phyloP scores from a whole-genome alignment of 2,888 invertebrate genomes.

The Tromatobia lineatoria region DNA sequence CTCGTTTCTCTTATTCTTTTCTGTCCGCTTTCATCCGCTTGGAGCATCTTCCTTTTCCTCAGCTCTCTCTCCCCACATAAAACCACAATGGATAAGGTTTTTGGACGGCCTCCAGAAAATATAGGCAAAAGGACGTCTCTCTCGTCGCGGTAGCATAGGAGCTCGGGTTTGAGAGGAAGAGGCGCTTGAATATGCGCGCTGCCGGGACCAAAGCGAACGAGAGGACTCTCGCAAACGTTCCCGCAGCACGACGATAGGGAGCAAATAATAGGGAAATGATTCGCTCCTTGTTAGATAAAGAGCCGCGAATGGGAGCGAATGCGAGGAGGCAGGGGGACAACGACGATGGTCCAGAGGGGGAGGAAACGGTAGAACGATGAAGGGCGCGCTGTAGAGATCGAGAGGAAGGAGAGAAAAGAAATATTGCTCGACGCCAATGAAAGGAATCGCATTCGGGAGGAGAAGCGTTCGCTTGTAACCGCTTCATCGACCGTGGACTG shows the following conservation, averaged over 20 bases:
- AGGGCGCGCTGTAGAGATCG: slow-evolving; percentile 41
- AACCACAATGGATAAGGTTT: slow-evolving; percentile 83
- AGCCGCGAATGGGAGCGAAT: slow-evolving; percentile 80
- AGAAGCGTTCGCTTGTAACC: slow-evolving; percentile 81
- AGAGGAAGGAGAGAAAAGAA: slow-evolving; percentile 80
- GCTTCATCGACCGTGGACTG: slow-evolving; percentile 77
- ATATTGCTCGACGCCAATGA: slow-evolving; percentile 83
- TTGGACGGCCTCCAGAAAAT: slow-evolving; percentile 84
- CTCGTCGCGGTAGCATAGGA: slow-evolving; percentile 36
- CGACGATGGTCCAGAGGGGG: slow-evolving; percentile 49
- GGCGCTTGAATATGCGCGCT: slow-evolving; percentile 78
- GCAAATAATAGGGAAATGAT: slow-evolving; percentile 86
- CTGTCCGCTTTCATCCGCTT: slow-evolving; percentile 46
- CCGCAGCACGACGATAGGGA: slow-evolving; percentile 80
- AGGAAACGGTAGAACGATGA: slow-evolving; percentile 54
- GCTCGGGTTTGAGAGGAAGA: slow-evolving; percentile 53
- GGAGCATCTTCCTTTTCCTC: slow-evolving; percentile 34
- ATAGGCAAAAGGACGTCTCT: slow-evolving; percentile 73
- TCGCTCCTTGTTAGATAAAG: slow-evolving; percentile 86
- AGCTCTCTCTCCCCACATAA: slow-evolving; percentile 58
- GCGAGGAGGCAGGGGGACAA: slow-evolving; percentile 52
- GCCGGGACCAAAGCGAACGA: slow-evolving; percentile 77
- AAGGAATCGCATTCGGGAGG: slow-evolving; percentile 79
- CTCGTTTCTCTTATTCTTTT: slow-evolving; percentile 57
- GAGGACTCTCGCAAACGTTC: slow-evolving; percentile 71